phyloP scores from a whole-genome alignment of 2,113 vertebrate species.

The Elaphurus davidianus region DNA sequence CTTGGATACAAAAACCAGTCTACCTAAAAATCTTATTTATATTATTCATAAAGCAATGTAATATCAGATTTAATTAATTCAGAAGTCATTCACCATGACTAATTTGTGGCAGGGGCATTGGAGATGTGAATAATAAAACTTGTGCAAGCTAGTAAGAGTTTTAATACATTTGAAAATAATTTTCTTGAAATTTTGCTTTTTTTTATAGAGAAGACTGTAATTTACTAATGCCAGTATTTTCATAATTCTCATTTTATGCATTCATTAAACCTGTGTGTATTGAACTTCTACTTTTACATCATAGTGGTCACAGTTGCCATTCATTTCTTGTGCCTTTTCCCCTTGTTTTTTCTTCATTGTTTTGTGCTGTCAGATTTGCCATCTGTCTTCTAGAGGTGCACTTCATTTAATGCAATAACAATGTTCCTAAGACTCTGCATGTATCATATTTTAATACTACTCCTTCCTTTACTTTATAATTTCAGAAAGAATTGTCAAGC shows the following conservation, averaged over 20 bases:
- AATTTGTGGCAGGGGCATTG: background rate
- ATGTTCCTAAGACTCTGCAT: background rate
- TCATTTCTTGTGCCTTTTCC: background rate
- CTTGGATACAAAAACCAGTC: background rate
- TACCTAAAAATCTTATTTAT: background rate
- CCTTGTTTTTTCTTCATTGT: background rate
- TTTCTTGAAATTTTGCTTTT: background rate
- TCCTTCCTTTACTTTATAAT: background rate
- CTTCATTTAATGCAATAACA: background rate
- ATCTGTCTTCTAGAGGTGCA: background rate
- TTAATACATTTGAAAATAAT: background rate
- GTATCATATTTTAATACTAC: background rate
- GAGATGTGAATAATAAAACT: background rate
- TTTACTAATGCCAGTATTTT: background rate
- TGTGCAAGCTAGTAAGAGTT: background rate
- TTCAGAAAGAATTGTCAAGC: background rate
- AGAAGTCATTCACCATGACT: background rate
- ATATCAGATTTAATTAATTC: background rate
- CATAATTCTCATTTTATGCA: background rate
- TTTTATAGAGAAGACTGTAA: background rate
- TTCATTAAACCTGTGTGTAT: background rate
- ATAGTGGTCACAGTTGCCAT: background rate
- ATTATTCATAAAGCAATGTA: background rate
- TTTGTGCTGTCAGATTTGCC: background rate
- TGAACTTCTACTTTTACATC: background rate